Conservation (phyloP, 35 echinoderm and acorn worm genomes). For the Lytechinus pictus region DNA sequence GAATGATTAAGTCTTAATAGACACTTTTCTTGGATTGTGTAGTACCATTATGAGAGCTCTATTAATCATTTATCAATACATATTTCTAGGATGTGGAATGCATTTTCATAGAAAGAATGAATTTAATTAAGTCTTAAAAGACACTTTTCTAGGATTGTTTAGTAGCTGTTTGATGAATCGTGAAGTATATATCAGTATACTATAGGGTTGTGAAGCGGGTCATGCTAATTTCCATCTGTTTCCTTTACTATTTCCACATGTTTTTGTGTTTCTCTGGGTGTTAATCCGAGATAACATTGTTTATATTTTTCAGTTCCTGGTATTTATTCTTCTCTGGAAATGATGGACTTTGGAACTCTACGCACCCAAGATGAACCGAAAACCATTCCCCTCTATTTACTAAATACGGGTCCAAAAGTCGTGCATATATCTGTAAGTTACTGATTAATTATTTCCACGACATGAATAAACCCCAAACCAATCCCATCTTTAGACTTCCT, state of each 20-base stretch:
- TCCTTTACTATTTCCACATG: background rate
- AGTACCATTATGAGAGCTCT: no score
- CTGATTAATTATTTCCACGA: background rate
- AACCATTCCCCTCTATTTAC: slow-evolving; percentile 85
- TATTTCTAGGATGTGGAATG: no score
- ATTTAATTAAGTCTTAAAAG: no score
- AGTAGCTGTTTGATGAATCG: no score
- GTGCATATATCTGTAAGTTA: slow-evolving; percentile 93
- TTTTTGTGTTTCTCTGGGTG: background rate
- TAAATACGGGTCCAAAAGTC: slow-evolving; percentile 91
- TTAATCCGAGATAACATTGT: background rate
- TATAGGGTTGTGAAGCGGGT: no score
- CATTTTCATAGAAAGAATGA: no score
- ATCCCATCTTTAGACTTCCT: background rate
- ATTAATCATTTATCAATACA: no score
- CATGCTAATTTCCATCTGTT: background rate
- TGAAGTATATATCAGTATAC: no score
- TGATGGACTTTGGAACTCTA: slow-evolving; percentile 98
- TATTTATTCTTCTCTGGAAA: slow-evolving; percentile 93
- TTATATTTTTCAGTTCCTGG: slow-evolving; percentile 80
- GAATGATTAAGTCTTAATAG: no score
- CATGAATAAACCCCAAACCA: background rate
- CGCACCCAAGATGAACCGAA: slow-evolving; percentile 90
- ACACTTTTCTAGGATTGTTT: no score
- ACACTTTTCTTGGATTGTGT: no score